These are phyloP conservation scores for Semnornis frantzii DNA, from an alignment of 2,113 vertebrate species.

Conservation along the genomic window DNA sequence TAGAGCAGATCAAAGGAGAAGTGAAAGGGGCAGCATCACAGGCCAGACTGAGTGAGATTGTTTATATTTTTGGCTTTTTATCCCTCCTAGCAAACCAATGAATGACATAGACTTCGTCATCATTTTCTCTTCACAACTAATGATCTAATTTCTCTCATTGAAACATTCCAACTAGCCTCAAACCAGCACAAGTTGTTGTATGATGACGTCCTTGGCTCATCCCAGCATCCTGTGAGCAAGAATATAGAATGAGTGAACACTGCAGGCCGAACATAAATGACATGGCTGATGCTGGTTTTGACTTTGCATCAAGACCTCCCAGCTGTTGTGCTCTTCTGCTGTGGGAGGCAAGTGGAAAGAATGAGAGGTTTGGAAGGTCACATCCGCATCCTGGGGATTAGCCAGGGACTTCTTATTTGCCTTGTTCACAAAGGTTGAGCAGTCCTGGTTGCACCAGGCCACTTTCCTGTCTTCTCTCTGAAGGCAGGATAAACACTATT, in stretches of 20 bases:
- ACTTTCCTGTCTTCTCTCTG: not conserved
- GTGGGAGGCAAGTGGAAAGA: not conserved
- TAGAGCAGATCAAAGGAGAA: no score
- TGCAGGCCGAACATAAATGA: rapidly evolving
- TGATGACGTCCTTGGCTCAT: not conserved
- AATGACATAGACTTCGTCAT: no score
- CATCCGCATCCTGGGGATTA: not conserved
- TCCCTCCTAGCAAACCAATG: no score
- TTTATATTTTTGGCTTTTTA: no score
- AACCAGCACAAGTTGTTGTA: not conserved
- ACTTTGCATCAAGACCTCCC: not conserved
- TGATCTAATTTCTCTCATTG: no score
- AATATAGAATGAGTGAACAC: not conserved
- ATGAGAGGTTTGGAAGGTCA: not conserved
- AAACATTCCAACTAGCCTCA: no score
- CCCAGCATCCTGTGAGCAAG: not conserved
- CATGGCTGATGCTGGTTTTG: rapidly evolving
- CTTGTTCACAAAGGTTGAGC: not conserved
- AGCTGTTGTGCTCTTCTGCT: not conserved
- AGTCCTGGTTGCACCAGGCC: not conserved
- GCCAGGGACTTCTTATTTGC: not conserved
- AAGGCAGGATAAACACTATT: not conserved
- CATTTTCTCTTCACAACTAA: no score
- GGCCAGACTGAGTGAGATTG: no score
- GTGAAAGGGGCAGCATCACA: no score